Evolutionary conservation across 2,888 invertebrate species (phyloP), one percentile per base, ranked within the genome.

Genomic region (Cantharis flavilabris): DNA sequence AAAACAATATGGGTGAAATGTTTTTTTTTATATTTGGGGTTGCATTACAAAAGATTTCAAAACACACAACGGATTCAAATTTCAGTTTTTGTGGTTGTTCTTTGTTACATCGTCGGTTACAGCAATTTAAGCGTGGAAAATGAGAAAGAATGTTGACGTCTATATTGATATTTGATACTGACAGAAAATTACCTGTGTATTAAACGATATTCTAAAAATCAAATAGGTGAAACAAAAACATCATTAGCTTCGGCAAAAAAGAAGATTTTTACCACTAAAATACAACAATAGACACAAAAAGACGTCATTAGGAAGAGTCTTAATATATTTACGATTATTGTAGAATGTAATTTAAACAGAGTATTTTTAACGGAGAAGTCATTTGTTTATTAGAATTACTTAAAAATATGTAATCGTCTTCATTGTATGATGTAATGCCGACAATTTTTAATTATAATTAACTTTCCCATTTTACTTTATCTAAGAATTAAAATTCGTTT

Each of bases 401-500:
- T n/a, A 18, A 72, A 72, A 71, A 62, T 30, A 64, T 72, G 18
- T 72, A 72, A 72, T 71, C 16, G 63, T 67, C 26, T 3, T 67
- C 26, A 26, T 67, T 67, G 26, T 23, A n/a, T 18, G 20, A 16
- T 13, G 16, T 11, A 70, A 70, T 62, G 23, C 62, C 20, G 33
- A 70, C 49, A 70, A 62, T 23, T 49, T 62, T 70, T 62, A 70
- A 70, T 70, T 62, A 20, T 70, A 70, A 70, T 70, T 18, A 33
- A 23, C 14, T 62, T 16, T 18, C 20, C 18, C 11, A 70, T 33
- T 18, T n/a, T 70, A 49, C 62, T 28, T 69, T 33, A 20, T 18
- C 18, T 49, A 20, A 62, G 49, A 33, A 70, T 70, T 70, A 70
- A 70, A 70, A 70, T 70, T 23, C 70, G 62, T 70, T 70, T 70